Percentiles rank a stretch among this genome's conserved stretches.
These are phyloP conservation scores for Porites lutea DNA, from an alignment of 64 coral and sea anemone genomes.

Conservation along the genomic window DNA sequence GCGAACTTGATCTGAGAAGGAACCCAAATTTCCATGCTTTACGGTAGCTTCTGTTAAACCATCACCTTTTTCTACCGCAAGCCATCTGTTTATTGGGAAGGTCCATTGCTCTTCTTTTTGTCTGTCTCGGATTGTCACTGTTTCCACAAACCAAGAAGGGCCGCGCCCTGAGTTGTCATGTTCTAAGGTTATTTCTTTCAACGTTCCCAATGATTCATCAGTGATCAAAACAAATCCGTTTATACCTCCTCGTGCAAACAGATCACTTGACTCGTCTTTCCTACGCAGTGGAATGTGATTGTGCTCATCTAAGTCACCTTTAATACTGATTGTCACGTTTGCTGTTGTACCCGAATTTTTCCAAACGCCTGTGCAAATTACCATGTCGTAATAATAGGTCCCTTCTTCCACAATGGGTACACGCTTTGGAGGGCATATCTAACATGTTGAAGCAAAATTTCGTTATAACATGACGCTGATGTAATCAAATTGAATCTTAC, in stretches of 20 bases:
- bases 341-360: conserved; percentile 48
- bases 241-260: conserved; percentile 47
- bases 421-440: conserved; percentile 8
- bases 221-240: conserved; percentile 39
- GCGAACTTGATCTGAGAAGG: conserved; percentile 10
- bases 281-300: neutral
- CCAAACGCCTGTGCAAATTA: conserved; percentile 48
- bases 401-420: neutral
- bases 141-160: conserved; percentile 66
- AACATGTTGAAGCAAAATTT: neutral
- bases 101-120: conserved; percentile 27
- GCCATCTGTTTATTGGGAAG: conserved; percentile 56
- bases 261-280: neutral
- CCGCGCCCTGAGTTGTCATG: conserved; percentile 53
- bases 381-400: conserved; percentile 40
- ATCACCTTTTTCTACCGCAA: conserved; percentile 62
- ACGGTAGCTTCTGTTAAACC: conserved; percentile 53
- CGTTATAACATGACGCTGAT: neutral
- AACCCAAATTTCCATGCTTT: neutral
- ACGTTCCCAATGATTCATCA: neutral
- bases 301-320: conserved; percentile 9
- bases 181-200: conserved; percentile 48
- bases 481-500: no score
- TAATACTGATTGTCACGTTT: conserved; percentile 39
- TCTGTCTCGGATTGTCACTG: conserved; percentile 12